Base-by-base conservation (phyloP, 2,797 vertebrate species). In the Sciaenops ocellatus region DNA sequence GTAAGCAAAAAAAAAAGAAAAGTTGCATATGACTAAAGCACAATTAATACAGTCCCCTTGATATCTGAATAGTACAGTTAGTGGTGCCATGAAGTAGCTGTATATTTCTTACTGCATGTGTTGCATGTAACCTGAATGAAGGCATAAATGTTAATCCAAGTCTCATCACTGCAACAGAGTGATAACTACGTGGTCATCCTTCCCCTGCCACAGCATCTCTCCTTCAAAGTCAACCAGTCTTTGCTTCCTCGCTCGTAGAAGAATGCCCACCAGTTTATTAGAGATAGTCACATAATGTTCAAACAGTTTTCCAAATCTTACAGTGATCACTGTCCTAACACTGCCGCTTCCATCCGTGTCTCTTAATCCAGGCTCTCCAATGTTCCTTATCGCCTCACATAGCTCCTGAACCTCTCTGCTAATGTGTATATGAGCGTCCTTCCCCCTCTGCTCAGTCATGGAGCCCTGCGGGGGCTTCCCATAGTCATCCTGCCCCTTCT, bases 151-250 rank as follows among this genome's bases (percentile, higher is more conserved):
- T 24, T 50, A 54, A 64, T 57, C 3, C n/a, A 44, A 30, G 50
- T 61, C 59, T 60, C 48, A 11, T 95, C 87, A 95, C 8, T 94
- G 80, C 60, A 96, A 71, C 82, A 98, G 91, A 73, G 94, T 96
- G 80, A 98, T 97, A 70, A 96, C 34, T 24, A 96, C 92, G 1
- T 89, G 85, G 83, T 98, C 94, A 87, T 98, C 96, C 91, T 95
- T 95, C 81, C 97, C 96, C 93, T 98, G 97, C 97, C 97, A 98
- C 74, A 98, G 93, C 97, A 98, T 98, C 93, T 98, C 97, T 50
- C 97, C 97, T 70, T 98, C 94, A 86, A 98, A 98, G 60, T 93
- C 90, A 67, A 98, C 92, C 83, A 97, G 94, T 17, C 95, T 92
- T 1, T 97, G 97, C 78, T 96, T 97, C 65, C 97, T 96, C 10